These are phyloP conservation scores for Cyanoderma ruficeps DNA, from an alignment of 2,113 vertebrate genomes.

Conservation along the genomic window DNA sequence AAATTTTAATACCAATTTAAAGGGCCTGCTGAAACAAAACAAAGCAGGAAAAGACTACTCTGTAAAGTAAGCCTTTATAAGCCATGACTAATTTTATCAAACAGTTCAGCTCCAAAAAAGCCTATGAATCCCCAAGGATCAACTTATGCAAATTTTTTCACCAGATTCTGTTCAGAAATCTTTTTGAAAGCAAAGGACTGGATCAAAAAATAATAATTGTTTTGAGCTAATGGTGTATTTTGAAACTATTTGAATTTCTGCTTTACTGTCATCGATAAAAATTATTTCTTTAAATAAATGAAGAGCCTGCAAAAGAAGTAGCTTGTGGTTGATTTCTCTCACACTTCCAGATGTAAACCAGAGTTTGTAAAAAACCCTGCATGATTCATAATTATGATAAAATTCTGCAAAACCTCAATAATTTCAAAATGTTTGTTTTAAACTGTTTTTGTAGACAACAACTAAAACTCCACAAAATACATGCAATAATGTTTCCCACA, in stretches of 20 bases:
- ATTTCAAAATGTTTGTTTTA: not conserved
- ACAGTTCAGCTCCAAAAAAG: not conserved
- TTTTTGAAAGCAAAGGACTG: not conserved
- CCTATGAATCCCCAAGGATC: not conserved
- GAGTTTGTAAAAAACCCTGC: not conserved
- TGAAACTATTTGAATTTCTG: not conserved
- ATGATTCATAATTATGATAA: not conserved
- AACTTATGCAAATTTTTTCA: not conserved
- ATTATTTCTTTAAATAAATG: not conserved
- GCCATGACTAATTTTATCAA: not conserved
- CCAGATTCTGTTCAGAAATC: not conserved
- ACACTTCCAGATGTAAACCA: not conserved
- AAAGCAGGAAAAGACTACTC: not conserved
- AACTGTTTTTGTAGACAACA: not conserved
- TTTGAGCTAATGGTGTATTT: not conserved
- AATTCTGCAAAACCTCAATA: not conserved
- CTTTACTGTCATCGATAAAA: not conserved
- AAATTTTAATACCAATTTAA: not conserved
- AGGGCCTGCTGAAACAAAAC: not conserved
- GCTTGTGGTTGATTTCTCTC: not conserved
- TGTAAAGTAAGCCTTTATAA: not conserved
- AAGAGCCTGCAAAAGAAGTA: not conserved
- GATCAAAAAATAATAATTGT: not conserved
- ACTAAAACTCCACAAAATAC: not conserved
- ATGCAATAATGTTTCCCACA: not conserved